Evolutionary conservation across 2,113 vertebrate genomes (phyloP).

Genomic region (Chloroceryle aenea): DNA sequence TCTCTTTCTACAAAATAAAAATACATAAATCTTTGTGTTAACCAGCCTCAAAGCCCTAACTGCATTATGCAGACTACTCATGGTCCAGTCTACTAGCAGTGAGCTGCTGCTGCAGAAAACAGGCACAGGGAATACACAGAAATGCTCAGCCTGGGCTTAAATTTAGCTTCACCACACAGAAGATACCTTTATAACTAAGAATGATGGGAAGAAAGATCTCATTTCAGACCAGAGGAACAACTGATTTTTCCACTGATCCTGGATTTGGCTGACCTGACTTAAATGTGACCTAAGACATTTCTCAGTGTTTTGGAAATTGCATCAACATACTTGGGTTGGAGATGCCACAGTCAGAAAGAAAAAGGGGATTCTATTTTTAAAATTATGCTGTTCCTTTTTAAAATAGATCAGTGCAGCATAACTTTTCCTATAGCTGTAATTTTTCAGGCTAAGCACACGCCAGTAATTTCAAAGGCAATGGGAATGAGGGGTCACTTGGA

Average conservation of each 20-base stretch:
- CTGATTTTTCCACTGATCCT: conserved; percentile 58
- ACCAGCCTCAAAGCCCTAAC: not conserved
- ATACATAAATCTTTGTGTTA: conserved; percentile 20
- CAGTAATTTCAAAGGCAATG: conserved; percentile 51
- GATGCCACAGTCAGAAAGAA: conserved; percentile 4
- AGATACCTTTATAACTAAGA: conserved; percentile 54
- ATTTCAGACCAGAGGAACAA: conserved; percentile 54
- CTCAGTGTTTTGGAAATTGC: conserved; percentile 65
- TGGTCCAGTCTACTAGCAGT: not conserved
- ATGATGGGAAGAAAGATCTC: conserved; percentile 55
- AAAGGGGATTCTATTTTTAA: conserved; percentile 58
- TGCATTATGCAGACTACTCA: not conserved
- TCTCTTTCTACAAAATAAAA: not conserved
- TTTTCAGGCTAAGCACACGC: conserved; percentile 52
- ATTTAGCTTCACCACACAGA: conserved; percentile 50
- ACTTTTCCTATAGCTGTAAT: conserved; percentile 44
- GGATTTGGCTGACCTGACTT: conserved; percentile 61
- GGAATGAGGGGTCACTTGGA: conserved; percentile 46
- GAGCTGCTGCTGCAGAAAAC: conserved; percentile 28
- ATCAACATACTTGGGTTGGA: conserved; percentile 62
- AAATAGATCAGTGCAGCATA: conserved; percentile 49
- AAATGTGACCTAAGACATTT: conserved; percentile 68
- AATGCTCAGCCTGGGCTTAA: conserved; percentile 20
- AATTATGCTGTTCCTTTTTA: conserved; percentile 51
- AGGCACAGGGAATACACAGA: not conserved